Conservation (phyloP, 2,888 invertebrate genomes). For the Heliconius erato region DNA sequence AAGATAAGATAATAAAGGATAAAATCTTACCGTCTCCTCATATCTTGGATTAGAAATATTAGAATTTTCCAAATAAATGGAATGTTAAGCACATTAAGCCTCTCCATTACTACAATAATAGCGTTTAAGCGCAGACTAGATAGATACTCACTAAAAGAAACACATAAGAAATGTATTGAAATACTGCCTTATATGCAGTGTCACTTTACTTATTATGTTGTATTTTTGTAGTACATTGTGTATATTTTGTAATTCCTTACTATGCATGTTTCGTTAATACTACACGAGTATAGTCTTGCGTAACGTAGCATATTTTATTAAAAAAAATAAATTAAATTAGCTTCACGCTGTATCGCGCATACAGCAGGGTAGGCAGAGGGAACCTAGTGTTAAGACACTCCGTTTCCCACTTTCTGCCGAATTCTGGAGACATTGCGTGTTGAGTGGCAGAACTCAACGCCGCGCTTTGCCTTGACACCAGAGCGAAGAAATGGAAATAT, state of each 20-base stretch:
- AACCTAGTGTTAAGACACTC: no score
- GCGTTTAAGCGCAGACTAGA: conserved; percentile 27
- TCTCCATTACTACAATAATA: conserved; percentile 51
- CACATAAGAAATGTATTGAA: conserved; percentile 49
- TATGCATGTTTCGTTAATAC: conserved; percentile 6
- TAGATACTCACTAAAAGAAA: conserved; percentile 39
- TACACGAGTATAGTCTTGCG: conserved; percentile 8
- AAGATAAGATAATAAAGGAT: not conserved
- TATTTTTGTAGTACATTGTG: conserved; percentile 37
- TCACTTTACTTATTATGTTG: conserved; percentile 47
- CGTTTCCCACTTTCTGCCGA: no score
- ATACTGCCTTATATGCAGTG: conserved; percentile 51
- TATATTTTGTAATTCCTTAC: conserved; percentile 30
- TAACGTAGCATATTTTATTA: not conserved
- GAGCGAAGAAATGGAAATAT: no score
- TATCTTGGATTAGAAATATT: conserved; percentile 52
- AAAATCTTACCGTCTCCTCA: conserved; percentile 51
- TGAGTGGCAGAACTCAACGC: no score
- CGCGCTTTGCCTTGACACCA: no score
- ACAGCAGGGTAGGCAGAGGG: no score
- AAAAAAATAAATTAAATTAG: no score
- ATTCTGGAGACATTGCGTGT: no score
- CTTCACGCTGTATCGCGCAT: no score
- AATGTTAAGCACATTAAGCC: conserved; percentile 48
- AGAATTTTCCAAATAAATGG: conserved; percentile 55